Percentiles rank a stretch among this genome's conserved stretches.
Conservation (phyloP, 2,113 vertebrate genomes). For the Opisthocomus hoazin region DNA sequence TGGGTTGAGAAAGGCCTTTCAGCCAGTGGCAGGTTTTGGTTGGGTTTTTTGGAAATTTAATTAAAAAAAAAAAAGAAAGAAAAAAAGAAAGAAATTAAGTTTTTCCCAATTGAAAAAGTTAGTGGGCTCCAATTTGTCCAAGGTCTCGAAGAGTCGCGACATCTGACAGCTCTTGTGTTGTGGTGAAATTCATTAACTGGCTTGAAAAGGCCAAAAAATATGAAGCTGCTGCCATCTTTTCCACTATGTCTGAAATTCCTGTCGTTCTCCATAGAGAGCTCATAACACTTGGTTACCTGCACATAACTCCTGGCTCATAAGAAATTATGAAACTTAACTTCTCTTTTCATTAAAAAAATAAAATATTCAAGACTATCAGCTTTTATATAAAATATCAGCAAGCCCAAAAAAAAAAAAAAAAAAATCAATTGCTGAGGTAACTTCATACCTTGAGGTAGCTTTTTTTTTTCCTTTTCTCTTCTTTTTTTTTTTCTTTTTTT, state of each 20-base stretch:
- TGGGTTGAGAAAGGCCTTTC: neutral
- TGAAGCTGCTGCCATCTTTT: constrained; percentile 34
- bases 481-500: neutral
- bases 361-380: constrained; percentile 96
- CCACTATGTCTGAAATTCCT: constrained; percentile 46
- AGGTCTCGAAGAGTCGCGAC: neutral
- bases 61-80: neutral
- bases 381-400: constrained; percentile 85
- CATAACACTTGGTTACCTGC: constrained; percentile 65
- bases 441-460: constrained; percentile 92
- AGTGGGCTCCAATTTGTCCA: neutral
- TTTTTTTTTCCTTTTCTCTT: constrained; percentile 54
- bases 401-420: constrained; percentile 35
- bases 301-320: constrained; percentile 65
- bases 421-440: constrained; percentile 89
- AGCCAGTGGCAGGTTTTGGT: neutral
- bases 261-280: constrained; percentile 70
- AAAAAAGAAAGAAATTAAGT: neutral
- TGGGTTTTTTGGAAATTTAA: neutral
- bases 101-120: neutral
- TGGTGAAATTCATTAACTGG: neutral
- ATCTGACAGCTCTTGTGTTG: neutral
- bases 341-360: constrained; percentile 94
- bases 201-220: constrained; percentile 59
- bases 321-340: constrained; percentile 77